Conservation (phyloP, 2,888 invertebrate genomes). For the Celastrina argiolus region DNA sequence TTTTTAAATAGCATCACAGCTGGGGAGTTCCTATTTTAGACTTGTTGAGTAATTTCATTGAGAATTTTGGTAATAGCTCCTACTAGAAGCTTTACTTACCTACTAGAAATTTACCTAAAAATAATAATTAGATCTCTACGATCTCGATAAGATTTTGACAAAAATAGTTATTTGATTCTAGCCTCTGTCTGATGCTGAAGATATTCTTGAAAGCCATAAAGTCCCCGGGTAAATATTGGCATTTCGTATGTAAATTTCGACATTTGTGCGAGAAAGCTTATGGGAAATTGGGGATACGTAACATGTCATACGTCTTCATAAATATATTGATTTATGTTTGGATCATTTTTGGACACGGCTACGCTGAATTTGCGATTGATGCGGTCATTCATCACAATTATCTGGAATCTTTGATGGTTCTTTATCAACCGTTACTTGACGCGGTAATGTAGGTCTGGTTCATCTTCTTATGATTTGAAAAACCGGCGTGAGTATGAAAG, state of each 20-base stretch:
- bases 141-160: too few species aligned
- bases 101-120: too few species aligned
- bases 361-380: slow-evolving; percentile 3
- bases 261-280: slow-evolving; percentile 52
- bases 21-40: background rate
- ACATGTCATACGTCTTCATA: background rate
- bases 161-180: too few species aligned
- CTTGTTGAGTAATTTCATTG: background rate
- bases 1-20: background rate
- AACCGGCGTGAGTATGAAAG: too few species aligned
- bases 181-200: background rate
- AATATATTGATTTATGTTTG: background rate
- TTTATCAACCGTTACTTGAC: background rate
- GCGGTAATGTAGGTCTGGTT: background rate
- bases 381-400: slow-evolving; percentile 1
- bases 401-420: background rate
- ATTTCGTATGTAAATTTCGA: slow-evolving; percentile 52
- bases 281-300: background rate
- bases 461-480: background rate
- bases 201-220: background rate
- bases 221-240: slow-evolving; percentile 40
- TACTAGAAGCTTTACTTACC: background rate
- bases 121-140: too few species aligned
- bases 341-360: slow-evolving; percentile 9
- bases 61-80: background rate